A percentile compares a stretch with the other conserved stretches of the same genome.
Evolutionary conservation across 2,888 invertebrate species (phyloP).

Genomic region (Diogma glabrata): DNA sequence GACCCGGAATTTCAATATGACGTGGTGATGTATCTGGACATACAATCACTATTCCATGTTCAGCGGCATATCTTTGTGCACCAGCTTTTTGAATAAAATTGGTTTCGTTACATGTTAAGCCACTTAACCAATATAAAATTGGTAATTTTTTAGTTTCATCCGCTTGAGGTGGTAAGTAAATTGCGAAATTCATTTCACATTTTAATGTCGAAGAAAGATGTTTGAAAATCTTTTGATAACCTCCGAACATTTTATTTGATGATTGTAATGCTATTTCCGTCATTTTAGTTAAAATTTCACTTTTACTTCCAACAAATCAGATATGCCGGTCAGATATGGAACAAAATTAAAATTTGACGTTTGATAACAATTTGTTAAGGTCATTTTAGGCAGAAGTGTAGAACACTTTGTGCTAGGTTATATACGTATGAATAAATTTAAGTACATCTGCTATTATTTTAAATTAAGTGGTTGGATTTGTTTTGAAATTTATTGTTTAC

Average conservation of each 20-base stretch:
- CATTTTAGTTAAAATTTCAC: conserved; percentile 5
- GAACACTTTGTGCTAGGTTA: no score
- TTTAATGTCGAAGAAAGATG: conserved; percentile 67
- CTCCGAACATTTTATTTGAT: conserved; percentile 65
- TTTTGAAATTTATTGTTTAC: no score
- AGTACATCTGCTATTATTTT: no score
- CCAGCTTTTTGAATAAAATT: conserved; percentile 94
- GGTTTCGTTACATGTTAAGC: conserved; percentile 86
- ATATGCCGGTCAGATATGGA: no score
- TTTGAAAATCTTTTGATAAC: conserved; percentile 71
- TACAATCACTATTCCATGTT: conserved; percentile 76
- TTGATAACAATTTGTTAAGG: no score
- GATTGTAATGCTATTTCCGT: conserved; percentile 45
- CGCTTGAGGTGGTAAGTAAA: conserved; percentile 71
- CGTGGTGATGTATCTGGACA: conserved; percentile 95
- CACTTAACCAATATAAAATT: conserved; percentile 84
- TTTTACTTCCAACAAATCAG: no score
- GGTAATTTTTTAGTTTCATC: conserved; percentile 46
- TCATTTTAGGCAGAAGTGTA: no score
- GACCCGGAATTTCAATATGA: conserved; percentile 77
- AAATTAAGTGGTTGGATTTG: no score
- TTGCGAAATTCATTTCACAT: conserved; percentile 88
- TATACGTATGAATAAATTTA: no score
- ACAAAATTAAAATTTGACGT: no score
- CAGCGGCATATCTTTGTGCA: conserved; percentile 81